A percentile compares a stretch with the other conserved stretches of the same genome.
Conservation (phyloP, 1,140 invertebrate genomes). For the Scaptomyza pallida region DNA sequence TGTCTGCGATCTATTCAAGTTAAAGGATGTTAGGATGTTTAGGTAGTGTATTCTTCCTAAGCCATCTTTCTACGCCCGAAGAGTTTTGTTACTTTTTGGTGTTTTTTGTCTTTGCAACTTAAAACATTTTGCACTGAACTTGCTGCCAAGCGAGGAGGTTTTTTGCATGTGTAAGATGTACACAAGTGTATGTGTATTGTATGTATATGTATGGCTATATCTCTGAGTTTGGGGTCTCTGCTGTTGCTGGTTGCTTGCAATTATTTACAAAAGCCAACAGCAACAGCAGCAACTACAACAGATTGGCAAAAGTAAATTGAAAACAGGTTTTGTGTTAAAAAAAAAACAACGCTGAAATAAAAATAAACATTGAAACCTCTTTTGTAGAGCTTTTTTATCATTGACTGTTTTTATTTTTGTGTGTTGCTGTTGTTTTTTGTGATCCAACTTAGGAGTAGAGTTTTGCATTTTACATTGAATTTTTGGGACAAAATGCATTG, state of each 20-base stretch:
- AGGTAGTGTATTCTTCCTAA: not conserved
- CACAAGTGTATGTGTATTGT: constrained; percentile 20
- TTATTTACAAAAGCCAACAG: constrained; percentile 72
- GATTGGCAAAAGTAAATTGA: constrained; percentile 70
- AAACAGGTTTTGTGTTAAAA: constrained; percentile 75
- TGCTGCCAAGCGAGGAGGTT: constrained; percentile 38
- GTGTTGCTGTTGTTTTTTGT: constrained; percentile 19
- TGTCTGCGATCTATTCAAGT: too few relatives aligned
- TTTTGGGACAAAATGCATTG: constrained; percentile 37
- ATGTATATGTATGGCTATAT: constrained; percentile 30
- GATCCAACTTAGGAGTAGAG: constrained; percentile 21
- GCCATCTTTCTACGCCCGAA: not conserved
- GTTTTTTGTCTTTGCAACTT: constrained; percentile 21
- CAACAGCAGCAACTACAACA: constrained; percentile 53
- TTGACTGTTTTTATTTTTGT: constrained; percentile 49
- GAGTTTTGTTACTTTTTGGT: constrained; percentile 4
- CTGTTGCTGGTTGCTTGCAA: constrained; percentile 63
- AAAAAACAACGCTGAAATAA: constrained; percentile 17
- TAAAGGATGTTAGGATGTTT: not conserved
- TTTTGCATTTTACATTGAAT: constrained; percentile 28
- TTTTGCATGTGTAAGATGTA: constrained; percentile 30
- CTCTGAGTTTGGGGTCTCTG: constrained; percentile 63
- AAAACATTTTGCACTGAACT: constrained; percentile 46
- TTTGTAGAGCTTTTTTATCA: constrained; percentile 76
- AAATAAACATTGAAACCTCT: constrained; percentile 76